A percentile compares a stretch with the other conserved stretches of the same genome.
These are phyloP conservation scores for Brachymystax lenok DNA, from an alignment of 2,797 vertebrate species.

Conservation along the genomic window DNA sequence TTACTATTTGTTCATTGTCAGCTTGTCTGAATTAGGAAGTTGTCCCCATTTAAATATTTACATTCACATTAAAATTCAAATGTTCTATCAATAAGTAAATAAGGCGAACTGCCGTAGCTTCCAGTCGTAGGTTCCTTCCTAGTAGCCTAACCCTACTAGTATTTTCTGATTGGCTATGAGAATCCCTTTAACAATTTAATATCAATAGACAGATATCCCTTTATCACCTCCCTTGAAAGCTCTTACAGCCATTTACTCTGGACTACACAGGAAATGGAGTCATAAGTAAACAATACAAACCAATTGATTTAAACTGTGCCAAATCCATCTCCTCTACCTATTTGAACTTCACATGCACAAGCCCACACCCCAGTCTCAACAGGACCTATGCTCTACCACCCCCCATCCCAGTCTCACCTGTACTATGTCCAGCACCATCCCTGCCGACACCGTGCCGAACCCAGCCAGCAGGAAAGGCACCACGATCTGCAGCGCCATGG, in stretches of 20 bases:
- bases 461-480: conserved; percentile 93
- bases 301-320: neutral
- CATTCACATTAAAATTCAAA: neutral
- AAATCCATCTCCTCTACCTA: neutral
- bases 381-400: neutral
- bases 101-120: neutral
- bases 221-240: neutral
- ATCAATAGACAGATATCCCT: neutral
- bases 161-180: neutral
- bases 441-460: conserved; percentile 94
- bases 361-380: neutral
- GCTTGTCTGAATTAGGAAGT: neutral
- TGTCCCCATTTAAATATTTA: neutral
- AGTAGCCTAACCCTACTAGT: no score
- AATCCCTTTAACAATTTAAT: neutral
- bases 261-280: neutral
- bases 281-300: neutral
- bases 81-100: neutral
- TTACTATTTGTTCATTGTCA: neutral
- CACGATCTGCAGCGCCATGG: conserved; percentile 92
- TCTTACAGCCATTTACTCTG: neutral
- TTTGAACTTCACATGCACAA: neutral
- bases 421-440: conserved; percentile 41
- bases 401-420: neutral
- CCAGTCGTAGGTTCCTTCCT: no score